phyloP scores from a whole-genome alignment of 2,888 invertebrate genomes.

The Synanthedon formicaeformis region DNA sequence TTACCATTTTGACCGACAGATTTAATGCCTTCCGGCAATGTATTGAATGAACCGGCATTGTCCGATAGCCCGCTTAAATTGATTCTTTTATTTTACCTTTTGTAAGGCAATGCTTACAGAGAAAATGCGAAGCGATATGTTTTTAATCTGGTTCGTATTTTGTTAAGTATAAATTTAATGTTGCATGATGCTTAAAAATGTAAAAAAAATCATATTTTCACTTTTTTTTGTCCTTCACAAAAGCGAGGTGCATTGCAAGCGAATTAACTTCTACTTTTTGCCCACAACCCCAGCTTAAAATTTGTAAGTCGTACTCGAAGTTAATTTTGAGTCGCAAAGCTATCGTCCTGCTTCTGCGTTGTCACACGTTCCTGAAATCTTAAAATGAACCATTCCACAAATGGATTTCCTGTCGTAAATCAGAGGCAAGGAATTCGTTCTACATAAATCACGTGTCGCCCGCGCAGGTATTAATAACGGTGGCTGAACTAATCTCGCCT shows the following conservation, averaged over 20 bases:
- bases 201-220: too few species aligned
- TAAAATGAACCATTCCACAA: conserved; percentile 14
- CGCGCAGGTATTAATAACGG: conserved; percentile 20
- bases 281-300: too few species aligned
- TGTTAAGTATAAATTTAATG: too few species aligned
- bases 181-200: too few species aligned
- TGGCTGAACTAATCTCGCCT: conserved; percentile 13
- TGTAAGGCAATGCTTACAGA: neutral
- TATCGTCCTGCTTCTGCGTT: conserved; percentile 8
- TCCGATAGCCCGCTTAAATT: conserved; percentile 7
- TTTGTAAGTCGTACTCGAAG: too few species aligned
- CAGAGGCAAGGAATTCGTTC: conserved; percentile 20
- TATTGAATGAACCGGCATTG: conserved; percentile 11
- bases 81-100: conserved; percentile 1
- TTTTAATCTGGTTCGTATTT: too few species aligned
- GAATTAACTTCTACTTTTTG: too few species aligned
- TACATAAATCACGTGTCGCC: conserved; percentile 21
- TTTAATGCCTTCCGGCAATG: conserved; percentile 10
- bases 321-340: neutral
- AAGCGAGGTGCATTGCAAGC: too few species aligned
- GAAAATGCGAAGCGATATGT: neutral
- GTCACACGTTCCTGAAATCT: conserved; percentile 5
- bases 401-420: conserved; percentile 24
- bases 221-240: too few species aligned
- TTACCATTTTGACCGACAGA: conserved; percentile 8